Evolutionary conservation across 2,797 vertebrate species (phyloP), one percentile per base, ranked within the genome.

Genomic region (Sebastes vulpes): DNA sequence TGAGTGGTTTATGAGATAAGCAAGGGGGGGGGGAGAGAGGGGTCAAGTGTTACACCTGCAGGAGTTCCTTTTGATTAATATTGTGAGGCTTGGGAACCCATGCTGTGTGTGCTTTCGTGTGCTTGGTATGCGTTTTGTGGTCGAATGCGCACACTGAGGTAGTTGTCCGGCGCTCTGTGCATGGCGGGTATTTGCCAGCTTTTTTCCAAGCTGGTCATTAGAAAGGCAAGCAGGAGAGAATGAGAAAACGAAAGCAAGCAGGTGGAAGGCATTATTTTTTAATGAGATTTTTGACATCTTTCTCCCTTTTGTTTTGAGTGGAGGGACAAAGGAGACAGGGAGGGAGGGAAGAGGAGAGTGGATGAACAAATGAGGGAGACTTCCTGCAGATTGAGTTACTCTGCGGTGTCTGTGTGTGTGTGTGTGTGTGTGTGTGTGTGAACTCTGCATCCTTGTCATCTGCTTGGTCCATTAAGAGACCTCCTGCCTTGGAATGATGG

Each of bases 191-290:
- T 77, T 65, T 56, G 86, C 80, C 84, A 85, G 90, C 25, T 82
- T 89, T 89, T 60, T 60, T n/a, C 68, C 81, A 76, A 84, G 60
- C 73, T 57, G 85, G 87, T 89, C 89, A 91, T 93, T 94, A 94
- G 82, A 91, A 90, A 90, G 90, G 78, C 90, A 89, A 87, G 80
- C 82, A 71, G 79, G 85, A 85, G 80, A 81, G 81, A 75, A 87
- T 75, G 63, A 76, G 72, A n/a, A 72, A 63, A 75, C 67, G 76
- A 86, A 81, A 86, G 78, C 79, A 88, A 94, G 85, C 94, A 93
- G 91, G 91, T 94, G 94, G 92, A 91, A 86, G 87, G 79, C 83
- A 95, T 95, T 95, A 93, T 90, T 91, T 89, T 94, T 93, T 94
- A 94, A 94, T 94, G 90, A 92, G 90, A 87, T 91, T 94, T 93